These are phyloP conservation scores for Hyposoter didymator DNA, from an alignment of 2,888 invertebrate species.

Conservation along the genomic window DNA sequence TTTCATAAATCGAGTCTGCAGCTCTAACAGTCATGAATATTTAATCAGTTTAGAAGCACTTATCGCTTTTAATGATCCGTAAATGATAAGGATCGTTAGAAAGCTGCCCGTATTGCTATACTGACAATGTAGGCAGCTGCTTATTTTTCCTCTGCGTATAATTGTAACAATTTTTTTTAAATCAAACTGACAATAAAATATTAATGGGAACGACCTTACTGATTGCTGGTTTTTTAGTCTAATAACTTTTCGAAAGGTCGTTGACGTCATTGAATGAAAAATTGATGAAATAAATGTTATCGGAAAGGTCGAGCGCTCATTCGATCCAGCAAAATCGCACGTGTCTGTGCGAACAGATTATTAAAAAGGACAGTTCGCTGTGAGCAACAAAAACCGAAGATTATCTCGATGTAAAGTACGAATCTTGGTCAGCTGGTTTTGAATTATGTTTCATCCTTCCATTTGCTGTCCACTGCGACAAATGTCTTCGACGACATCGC, in stretches of 20 bases:
- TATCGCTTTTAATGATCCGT: slow-evolving; percentile 58
- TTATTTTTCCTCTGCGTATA: neutral
- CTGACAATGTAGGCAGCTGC: neutral
- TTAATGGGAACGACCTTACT: neutral
- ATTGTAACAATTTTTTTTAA: no score
- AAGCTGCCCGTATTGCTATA: neutral
- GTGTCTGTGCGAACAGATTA: neutral
- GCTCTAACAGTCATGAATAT: slow-evolving; percentile 50
- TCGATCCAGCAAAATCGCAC: neutral
- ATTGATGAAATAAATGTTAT: neutral
- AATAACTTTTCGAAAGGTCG: neutral
- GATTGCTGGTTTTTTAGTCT: neutral
- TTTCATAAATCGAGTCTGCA: neutral
- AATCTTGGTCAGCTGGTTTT: neutral
- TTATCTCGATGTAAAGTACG: neutral
- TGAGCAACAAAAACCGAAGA: neutral
- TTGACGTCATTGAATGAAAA: neutral
- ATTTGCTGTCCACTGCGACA: neutral
- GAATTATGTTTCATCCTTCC: neutral
- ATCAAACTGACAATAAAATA: neutral
- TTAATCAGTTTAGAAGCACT: slow-evolving; percentile 50
- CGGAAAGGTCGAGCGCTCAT: neutral
- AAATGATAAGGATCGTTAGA: slow-evolving; percentile 27
- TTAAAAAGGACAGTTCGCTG: neutral
- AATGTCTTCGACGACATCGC: neutral